Base-by-base conservation (phyloP, 1,140 invertebrate species). In the Orius laevigatus region DNA sequence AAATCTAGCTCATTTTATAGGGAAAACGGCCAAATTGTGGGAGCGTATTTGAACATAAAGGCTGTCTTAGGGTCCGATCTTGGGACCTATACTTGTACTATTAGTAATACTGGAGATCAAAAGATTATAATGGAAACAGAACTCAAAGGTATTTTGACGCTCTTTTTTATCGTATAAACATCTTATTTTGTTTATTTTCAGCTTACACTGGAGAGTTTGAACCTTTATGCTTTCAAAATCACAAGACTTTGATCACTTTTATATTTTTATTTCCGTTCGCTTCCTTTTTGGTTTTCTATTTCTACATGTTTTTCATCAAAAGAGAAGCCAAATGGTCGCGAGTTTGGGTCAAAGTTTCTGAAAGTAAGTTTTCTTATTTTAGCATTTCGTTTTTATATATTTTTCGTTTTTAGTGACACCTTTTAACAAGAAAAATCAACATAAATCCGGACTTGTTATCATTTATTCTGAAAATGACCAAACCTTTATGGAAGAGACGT, bases 21-120 rank as follows among this genome's bases (percentile, higher is more conserved):
- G 48, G 78, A 81, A 53, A 70, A 75, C 51, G 67, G 70, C 19
- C 75, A 80, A 57, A 78, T 78, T 42, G 69, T 79, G 49, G 79
- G 79, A 1, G 73, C 76, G 16, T 81, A 80, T 58, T 62, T 83
- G 56, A 67, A 66, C 42, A 75, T 81, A 46, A 66, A 70, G 25
- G 64, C 69, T 32, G 68, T 79, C 34, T 62, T 64, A 39, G 59
- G 63, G 18, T 71, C 74, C 53, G 76, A 81, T 66, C 79, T 76
- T 59, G 76, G 77, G 14, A 67, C 72, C 44, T 83, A 81, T 60
- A 67, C 70, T 50, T 83, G 79, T 60, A 58, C 61, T 49, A 61
- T 70, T 52, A 70, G 66, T 60, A 70, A 70, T 48, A 63, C 68
- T 32, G 63, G 64, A 14, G 67, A 68, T 53, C 66, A 71, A 44